Percentiles rank a stretch among this genome's conserved stretches.
Conservation (phyloP, 2,113 vertebrate genomes). For the Chaetura pelagica region DNA sequence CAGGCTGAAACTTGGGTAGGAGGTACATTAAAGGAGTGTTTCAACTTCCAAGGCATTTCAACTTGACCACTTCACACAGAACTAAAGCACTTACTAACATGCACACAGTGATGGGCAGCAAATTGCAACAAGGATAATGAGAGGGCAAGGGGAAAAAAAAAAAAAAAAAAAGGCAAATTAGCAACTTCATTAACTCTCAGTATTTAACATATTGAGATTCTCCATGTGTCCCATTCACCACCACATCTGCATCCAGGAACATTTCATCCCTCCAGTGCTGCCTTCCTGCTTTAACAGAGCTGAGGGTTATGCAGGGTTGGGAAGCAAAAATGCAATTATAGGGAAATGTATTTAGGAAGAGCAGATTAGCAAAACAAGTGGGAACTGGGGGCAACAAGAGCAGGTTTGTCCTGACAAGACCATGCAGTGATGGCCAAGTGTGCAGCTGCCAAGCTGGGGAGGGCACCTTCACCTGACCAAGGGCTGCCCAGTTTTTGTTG, state of each 20-base stretch:
- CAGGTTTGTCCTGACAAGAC: background rate
- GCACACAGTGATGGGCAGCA: background rate
- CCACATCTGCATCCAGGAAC: background rate
- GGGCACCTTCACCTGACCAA: background rate
- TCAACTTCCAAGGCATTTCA: background rate
- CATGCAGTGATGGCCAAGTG: fast-evolving
- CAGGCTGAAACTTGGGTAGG: background rate
- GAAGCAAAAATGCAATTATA: background rate
- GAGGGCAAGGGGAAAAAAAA: background rate
- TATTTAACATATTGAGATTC: background rate
- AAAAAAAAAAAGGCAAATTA: background rate
- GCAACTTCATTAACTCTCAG: background rate
- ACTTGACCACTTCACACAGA: background rate
- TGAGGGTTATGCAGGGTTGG: fast-evolving
- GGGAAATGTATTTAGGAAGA: background rate
- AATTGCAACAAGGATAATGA: background rate
- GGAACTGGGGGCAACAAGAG: background rate
- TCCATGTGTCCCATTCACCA: background rate
- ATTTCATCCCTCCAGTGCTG: background rate
- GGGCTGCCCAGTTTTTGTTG: fast-evolving
- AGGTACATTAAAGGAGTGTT: background rate
- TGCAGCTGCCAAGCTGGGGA: background rate
- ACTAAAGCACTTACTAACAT: background rate
- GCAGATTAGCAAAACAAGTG: background rate
- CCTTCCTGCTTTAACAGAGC: background rate